Evolutionary conservation across 2,888 invertebrate genomes (phyloP).

Genomic region (Tetheella fluctuosa): DNA sequence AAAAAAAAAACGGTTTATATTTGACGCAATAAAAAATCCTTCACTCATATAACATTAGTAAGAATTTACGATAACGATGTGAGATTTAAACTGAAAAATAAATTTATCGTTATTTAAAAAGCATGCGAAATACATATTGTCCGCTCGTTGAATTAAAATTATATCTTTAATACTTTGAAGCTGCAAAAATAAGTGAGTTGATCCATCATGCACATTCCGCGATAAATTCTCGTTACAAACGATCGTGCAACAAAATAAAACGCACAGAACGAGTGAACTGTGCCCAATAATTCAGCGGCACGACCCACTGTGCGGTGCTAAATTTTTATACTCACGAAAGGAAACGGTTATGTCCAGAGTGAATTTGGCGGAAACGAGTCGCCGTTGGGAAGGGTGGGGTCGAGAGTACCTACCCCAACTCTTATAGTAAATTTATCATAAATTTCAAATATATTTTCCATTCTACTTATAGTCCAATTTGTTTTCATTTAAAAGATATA

Average conservation of each 20-base stretch:
- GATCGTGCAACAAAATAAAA: constrained; percentile 50
- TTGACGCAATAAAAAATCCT: background rate
- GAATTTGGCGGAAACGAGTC: constrained; percentile 59
- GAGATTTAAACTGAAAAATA: background rate
- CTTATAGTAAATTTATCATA: constrained; percentile 46
- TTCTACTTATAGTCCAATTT: background rate
- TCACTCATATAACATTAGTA: background rate
- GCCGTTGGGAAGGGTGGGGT: constrained; percentile 30
- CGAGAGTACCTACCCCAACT: constrained; percentile 38
- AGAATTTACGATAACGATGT: background rate
- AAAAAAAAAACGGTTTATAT: background rate
- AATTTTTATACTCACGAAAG: constrained; percentile 71
- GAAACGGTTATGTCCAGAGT: constrained; percentile 73
- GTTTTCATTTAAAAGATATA: background rate
- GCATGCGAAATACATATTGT: constrained; percentile 4
- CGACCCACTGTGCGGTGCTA: constrained; percentile 65
- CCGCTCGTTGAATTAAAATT: constrained; percentile 7
- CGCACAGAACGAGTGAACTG: constrained; percentile 38
- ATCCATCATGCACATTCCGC: constrained; percentile 39
- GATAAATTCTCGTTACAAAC: constrained; percentile 58
- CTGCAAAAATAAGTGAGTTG: constrained; percentile 39
- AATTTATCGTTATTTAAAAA: background rate
- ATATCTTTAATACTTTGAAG: constrained; percentile 7
- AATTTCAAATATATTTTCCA: constrained; percentile 28
- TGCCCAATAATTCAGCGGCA: constrained; percentile 59